These are phyloP conservation scores for Poeciliopsis paucimaculata DNA, from an alignment of 2,797 vertebrate species.

Conservation along the genomic window DNA sequence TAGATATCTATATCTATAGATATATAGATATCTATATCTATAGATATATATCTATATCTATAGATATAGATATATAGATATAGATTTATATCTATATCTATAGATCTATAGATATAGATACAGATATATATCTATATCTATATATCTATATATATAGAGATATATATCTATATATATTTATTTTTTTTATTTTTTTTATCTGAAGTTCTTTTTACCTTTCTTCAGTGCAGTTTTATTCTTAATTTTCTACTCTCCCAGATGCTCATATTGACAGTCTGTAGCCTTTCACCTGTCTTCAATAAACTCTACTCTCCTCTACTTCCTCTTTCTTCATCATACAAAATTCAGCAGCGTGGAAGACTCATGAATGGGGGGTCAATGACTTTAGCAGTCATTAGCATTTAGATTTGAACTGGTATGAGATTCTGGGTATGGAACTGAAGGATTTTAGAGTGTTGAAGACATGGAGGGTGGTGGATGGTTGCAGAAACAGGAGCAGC, in stretches of 20 bases:
- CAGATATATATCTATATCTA: too few relatives aligned
- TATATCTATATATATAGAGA: too few relatives aligned
- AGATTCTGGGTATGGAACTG: conserved; percentile 47
- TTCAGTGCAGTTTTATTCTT: conserved; percentile 37
- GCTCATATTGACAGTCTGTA: conserved; percentile 62
- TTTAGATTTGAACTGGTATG: conserved; percentile 74
- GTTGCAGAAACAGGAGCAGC: conserved; percentile 5
- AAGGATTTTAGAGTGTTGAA: conserved; percentile 41
- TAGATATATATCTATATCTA: too few relatives aligned
- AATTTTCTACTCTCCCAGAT: conserved; percentile 46
- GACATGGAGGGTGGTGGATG: conserved; percentile 12
- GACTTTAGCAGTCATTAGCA: conserved; percentile 74
- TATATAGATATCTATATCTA: too few relatives aligned
- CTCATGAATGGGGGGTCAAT: conserved; percentile 62
- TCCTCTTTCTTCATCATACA: conserved; percentile 63
- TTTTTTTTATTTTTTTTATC: conserved; percentile 71
- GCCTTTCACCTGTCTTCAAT: conserved; percentile 69
- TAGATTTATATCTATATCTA: too few relatives aligned
- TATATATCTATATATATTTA: too few relatives aligned
- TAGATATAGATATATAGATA: too few relatives aligned
- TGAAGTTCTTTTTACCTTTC: conserved; percentile 37
- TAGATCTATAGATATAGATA: too few relatives aligned
- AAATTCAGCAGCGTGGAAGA: conserved; percentile 63
- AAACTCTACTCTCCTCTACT: conserved; percentile 48
- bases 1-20: too few relatives aligned